These are phyloP conservation scores for Amyelois transitella DNA, from an alignment of 1,140 invertebrate genomes.

Conservation along the genomic window DNA sequence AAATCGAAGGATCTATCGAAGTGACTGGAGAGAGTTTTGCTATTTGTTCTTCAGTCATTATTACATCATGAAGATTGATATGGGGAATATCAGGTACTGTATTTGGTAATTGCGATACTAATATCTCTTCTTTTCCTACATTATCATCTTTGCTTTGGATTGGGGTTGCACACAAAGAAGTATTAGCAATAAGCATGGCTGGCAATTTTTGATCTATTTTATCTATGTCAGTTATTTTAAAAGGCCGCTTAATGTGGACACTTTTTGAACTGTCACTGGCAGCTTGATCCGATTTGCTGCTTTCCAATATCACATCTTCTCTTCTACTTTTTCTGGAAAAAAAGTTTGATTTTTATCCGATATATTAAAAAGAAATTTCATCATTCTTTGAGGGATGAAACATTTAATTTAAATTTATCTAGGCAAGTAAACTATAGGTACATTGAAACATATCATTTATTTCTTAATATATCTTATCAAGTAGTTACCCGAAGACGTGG, in stretches of 20 bases:
- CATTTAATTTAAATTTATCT: too few species aligned
- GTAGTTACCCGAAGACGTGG: neutral
- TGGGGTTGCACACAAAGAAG: neutral
- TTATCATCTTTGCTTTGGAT: neutral
- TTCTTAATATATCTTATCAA: neutral
- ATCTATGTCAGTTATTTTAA: conserved; percentile 45
- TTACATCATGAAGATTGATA: neutral
- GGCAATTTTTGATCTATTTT: conserved; percentile 17
- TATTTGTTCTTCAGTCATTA: conserved; percentile 2
- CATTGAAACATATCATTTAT: neutral
- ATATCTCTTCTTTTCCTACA: neutral
- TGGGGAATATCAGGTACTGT: neutral
- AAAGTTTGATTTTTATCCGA: too few species aligned
- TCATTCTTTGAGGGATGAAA: too few species aligned
- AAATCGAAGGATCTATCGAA: neutral
- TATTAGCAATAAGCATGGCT: neutral
- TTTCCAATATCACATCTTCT: neutral
- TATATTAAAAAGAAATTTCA: too few species aligned
- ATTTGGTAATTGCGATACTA: neutral
- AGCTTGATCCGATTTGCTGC: neutral
- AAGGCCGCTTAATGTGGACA: conserved; percentile 14
- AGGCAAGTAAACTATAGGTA: too few species aligned
- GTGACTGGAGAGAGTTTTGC: neutral
- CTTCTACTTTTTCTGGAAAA: neutral
- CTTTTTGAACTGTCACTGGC: neutral